These are phyloP conservation scores for Montipora efflorescens DNA, from an alignment of 64 coral and sea anemone genomes.

Conservation along the genomic window DNA sequence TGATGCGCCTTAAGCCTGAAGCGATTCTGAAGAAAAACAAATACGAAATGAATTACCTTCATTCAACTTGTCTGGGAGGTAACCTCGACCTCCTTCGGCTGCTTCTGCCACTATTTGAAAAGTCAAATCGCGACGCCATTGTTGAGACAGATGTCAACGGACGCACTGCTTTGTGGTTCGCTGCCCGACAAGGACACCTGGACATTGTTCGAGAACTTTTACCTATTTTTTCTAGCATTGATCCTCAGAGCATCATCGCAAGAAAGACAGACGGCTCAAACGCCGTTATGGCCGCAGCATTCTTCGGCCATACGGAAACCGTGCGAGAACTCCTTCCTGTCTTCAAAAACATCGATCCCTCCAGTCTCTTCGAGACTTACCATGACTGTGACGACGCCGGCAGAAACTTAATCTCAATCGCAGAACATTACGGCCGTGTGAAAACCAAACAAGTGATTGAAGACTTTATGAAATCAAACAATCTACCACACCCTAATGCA, in stretches of 20 bases:
- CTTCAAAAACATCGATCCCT: neutral
- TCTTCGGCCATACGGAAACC: constrained; percentile 6
- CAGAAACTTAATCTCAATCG: neutral
- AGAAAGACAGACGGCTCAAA: neutral
- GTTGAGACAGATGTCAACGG: neutral
- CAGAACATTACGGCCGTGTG: neutral
- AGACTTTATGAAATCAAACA: neutral
- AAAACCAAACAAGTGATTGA: neutral
- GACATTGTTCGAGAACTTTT: constrained; percentile 1
- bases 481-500: neutral
- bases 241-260: constrained; percentile 7
- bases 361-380: neutral
- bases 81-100: neutral
- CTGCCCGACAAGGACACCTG: constrained; percentile 6
- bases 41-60: neutral
- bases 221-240: neutral
- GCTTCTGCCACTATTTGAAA: neutral
- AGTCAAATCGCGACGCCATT: neutral
- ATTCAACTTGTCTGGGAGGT: neutral
- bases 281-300: constrained; percentile 1
- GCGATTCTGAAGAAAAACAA: neutral
- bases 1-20: neutral
- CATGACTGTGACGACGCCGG: neutral
- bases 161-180: constrained; percentile 15
- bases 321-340: constrained; percentile 2